Evolutionary conservation across 2,888 invertebrate genomes (phyloP).

Genomic region (Synanthedon vespiformis): DNA sequence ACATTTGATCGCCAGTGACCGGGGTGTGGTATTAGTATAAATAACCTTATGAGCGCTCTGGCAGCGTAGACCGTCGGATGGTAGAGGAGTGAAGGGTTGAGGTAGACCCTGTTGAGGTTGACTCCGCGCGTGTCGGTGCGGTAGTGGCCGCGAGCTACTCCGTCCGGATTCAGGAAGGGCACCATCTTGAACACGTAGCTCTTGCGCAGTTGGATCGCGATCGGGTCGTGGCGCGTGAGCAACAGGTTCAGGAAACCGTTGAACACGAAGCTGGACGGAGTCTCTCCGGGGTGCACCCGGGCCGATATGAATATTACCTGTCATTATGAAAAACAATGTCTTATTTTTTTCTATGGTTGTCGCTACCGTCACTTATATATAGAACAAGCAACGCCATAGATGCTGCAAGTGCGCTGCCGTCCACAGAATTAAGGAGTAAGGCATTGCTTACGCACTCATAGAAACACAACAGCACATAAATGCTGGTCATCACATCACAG

Average conservation of each 20-base stretch:
- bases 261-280: conserved; percentile 90
- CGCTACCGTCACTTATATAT: no score
- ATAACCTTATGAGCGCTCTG: conserved; percentile 77
- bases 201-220: conserved; percentile 79
- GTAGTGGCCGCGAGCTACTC: conserved; percentile 87
- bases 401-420: no score
- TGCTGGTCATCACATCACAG: no score
- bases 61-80: conserved; percentile 91
- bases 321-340: conserved; percentile 1
- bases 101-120: conserved; percentile 88
- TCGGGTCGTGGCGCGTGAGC: conserved; percentile 78
- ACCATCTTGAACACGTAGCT: conserved; percentile 89
- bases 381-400: no score
- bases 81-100: conserved; percentile 77
- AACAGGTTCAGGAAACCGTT: conserved; percentile 88
- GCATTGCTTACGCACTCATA: no score
- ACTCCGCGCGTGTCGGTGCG: conserved; percentile 88
- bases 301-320: conserved; percentile 88
- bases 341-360: conserved; percentile 4
- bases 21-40: no score
- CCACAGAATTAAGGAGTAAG: background rate
- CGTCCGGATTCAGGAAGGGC: conserved; percentile 93
- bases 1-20: no score
- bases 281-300: conserved; percentile 93
- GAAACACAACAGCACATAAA: no score